Conservation (phyloP, 2,797 vertebrate genomes). For the Epinephelus coioides region DNA sequence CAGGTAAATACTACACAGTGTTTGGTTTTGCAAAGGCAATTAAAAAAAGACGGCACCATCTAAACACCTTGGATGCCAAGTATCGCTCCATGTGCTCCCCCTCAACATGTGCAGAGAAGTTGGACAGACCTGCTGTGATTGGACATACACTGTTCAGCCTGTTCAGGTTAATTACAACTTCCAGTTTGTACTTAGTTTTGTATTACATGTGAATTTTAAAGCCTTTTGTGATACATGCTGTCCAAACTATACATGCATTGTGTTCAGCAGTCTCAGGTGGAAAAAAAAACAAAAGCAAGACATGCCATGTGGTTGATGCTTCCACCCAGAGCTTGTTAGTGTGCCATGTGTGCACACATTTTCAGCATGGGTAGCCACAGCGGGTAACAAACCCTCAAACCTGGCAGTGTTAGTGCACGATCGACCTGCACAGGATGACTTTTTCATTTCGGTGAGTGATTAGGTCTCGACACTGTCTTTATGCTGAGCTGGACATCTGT, state of each 20-base stretch:
- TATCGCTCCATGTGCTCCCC: neutral
- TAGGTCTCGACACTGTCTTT: constrained; percentile 24
- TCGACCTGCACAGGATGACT: constrained; percentile 50
- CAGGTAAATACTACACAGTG: neutral
- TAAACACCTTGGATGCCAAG: neutral
- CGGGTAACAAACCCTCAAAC: constrained; percentile 46
- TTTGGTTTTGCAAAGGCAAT: neutral
- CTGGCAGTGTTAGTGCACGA: constrained; percentile 27
- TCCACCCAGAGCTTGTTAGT: constrained; percentile 35
- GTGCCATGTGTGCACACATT: constrained; percentile 65
- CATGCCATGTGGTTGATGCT: constrained; percentile 22
- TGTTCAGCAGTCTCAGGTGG: neutral
- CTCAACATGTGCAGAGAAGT: neutral
- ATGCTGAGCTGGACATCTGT: constrained; percentile 59
- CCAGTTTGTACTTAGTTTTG: neutral
- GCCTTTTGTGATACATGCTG: neutral
- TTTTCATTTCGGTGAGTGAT: constrained; percentile 48
- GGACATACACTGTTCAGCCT: no score
- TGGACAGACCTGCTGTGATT: no score
- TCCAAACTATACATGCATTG: neutral
- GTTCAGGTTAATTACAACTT: neutral
- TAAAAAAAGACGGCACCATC: neutral
- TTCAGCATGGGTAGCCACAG: constrained; percentile 66
- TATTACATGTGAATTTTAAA: neutral
- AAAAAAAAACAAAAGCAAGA: constrained; percentile 8